Base-by-base conservation (phyloP, 1,140 invertebrate species). In the Teleopsis dalmanni region DNA sequence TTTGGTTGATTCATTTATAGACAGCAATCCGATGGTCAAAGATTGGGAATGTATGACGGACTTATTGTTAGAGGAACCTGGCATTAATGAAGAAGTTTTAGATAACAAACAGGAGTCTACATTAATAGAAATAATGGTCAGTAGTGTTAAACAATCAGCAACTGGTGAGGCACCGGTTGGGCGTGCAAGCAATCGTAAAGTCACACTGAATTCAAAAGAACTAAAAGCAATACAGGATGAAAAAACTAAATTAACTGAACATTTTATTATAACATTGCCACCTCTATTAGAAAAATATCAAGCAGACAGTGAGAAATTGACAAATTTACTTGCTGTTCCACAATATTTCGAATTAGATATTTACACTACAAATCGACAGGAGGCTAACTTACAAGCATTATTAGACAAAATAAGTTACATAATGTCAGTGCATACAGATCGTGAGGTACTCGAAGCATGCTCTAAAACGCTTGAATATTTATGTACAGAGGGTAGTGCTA, bases 21-120 rank as follows among this genome's bases (percentile, higher is more conserved):
- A 99, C 61, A 95, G 90, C 23, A 97, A 98, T 75, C 84, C 87
- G 16, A 98, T 99, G 94, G 94, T 99, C 81, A 98, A 95, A 72
- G 97, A 99, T 73, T 99, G 96, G 95, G 92, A 98, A 68, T 97
- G 94, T 65, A 99, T 99, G 95, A 97, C 93, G 0, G 95, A 98
- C 75, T 75, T 99, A 47, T 70, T 99, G 42, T 71, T 99, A 7
- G 94, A 97, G 72, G 95, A 98, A 62, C 85, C 93, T 6, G 91
- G 91, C 4, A 81, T 84, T 11, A 83, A 83, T 47, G 94, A 98
- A 73, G 94, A 98, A 75, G 78, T 87, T 2, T 73, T 95, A 16
- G 90, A 94, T 73, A 92, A 95, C 72, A 76, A 87, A 48, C 76
- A 90, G 70, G 96, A 99, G 73, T 91, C 91, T 0, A 93, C 88